Evolutionary conservation across 2,888 invertebrate genomes (phyloP).

Genomic region (Callosobruchus maculatus): DNA sequence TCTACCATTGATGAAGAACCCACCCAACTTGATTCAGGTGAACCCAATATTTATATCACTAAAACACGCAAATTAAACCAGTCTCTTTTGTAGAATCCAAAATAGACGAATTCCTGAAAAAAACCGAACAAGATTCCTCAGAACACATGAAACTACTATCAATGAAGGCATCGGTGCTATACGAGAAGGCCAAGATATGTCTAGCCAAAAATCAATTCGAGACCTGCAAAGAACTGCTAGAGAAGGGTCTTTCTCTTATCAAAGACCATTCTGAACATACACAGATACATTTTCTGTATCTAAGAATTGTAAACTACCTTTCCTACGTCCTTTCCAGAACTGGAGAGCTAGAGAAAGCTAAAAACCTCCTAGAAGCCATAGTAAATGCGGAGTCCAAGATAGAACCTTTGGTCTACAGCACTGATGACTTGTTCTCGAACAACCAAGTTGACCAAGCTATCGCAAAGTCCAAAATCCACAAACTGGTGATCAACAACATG

Average conservation of each 20-base stretch:
- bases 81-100: conserved; percentile 23
- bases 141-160: conserved; percentile 34
- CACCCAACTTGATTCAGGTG: background rate
- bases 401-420: conserved; percentile 38
- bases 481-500: conserved; percentile 58
- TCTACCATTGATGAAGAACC: background rate
- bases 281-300: conserved; percentile 49
- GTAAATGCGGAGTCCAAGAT: conserved; percentile 37
- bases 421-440: conserved; percentile 55
- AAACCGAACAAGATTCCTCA: conserved; percentile 16
- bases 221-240: conserved; percentile 33
- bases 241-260: conserved; percentile 36
- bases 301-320: conserved; percentile 57
- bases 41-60: background rate
- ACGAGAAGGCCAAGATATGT: conserved; percentile 44
- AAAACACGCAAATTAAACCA: background rate
- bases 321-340: conserved; percentile 57
- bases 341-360: conserved; percentile 51
- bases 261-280: conserved; percentile 30
- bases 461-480: conserved; percentile 45
- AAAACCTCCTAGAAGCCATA: conserved; percentile 52
- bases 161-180: conserved; percentile 43
- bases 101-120: conserved; percentile 25
- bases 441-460: conserved; percentile 36
- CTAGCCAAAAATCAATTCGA: conserved; percentile 30